Base-by-base conservation (phyloP, 1,140 invertebrate species). In the Sitophilus oryzae region DNA sequence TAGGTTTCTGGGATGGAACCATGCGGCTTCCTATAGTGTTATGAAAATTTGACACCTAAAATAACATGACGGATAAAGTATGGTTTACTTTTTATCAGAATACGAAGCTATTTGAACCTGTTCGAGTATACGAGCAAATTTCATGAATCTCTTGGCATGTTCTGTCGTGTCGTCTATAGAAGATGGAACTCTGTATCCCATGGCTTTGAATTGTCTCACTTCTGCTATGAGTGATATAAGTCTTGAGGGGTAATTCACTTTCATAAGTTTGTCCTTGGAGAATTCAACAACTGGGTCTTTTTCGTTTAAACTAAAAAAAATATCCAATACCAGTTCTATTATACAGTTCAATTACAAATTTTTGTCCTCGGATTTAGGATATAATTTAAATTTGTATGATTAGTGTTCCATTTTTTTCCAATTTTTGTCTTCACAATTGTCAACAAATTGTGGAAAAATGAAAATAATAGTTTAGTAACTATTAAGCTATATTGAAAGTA, bases 1-100 rank as follows among this genome's bases (percentile, higher is more conserved):
- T 88, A 0, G 96, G 90, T 44, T 94, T 79, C 68, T 98, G 95
- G 47, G 89, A 95, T 0, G 86, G 80, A 15, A 99, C 89, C 92
- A 99, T 99, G 41, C 95, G 85, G 71, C 97, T 91, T 9, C 94
- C 95, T 34, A 99, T 92, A 0, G 95, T 98, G 67, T 98, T 98
- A 71, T 98, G 96, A 73, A 98, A 98, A 56, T 92, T 94, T 0
- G 95, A 93, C 44, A 98, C 86, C 84, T 96, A 60, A 21, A 66
- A 64, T n/a, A n/a, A n/a, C n/a, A n/a, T n/a, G n/a, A n/a, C n/a
- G n/a, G n/a, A n/a, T n/a, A n/a, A n/a, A 30, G n/a, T 14, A 1
- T 1, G 23, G 16, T 47, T 14, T 30, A 44, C 21, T 44, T 1
- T 47, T 6, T 34, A 34, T 6, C 3, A 2, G 3, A 14, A 36